Evolutionary conservation across 2,797 vertebrate species (phyloP), one percentile per base, ranked within the genome.

Genomic region (Chromis chromis): DNA sequence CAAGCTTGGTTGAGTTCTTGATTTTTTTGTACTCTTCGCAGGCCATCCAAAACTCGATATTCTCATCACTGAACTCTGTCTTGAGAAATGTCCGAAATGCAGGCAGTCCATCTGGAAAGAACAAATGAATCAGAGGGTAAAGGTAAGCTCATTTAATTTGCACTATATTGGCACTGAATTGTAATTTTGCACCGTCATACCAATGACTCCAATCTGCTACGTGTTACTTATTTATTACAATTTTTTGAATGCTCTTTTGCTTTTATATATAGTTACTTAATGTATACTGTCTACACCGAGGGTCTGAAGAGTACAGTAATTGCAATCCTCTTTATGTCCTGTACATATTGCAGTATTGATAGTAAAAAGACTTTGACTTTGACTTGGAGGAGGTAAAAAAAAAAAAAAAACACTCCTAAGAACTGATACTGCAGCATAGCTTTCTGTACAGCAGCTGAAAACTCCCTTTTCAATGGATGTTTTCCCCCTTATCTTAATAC

Each of bases 31-130:
- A 99, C 59, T 99, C 97, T 82, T 99, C 96, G 0, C 98, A 99
- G 12, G 96, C 97, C 90, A 98, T 91, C 97, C 98, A 99, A 91
- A 99, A 99, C 85, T 99, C 98, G 0, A 99, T 96, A 78, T 99
- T 99, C 91, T 99, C 98, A 55, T 99, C 96, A 0, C 97, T 99
- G 90, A 98, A 99, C 89, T 99, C 98, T 0, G 96, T 96, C 92
- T 98, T 97, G 61, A 99, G 94, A 77, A 98, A 99, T 0, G 95
- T 94, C 28, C 95, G 93, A 91, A 99, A 99, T n/a, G 96, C 96
- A 0, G 94, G 94, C 82, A 98, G 92, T 1, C 97, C 98, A 79
- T 93, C 97, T 99, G 91, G 16, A 61, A 64, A 69, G 52, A 40
- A 74, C 42, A 81, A 53, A 76, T 3, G 1, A 72, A 80, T 42